Evolutionary conservation across 2,888 invertebrate genomes (phyloP).

Genomic region (Noctua janthina): DNA sequence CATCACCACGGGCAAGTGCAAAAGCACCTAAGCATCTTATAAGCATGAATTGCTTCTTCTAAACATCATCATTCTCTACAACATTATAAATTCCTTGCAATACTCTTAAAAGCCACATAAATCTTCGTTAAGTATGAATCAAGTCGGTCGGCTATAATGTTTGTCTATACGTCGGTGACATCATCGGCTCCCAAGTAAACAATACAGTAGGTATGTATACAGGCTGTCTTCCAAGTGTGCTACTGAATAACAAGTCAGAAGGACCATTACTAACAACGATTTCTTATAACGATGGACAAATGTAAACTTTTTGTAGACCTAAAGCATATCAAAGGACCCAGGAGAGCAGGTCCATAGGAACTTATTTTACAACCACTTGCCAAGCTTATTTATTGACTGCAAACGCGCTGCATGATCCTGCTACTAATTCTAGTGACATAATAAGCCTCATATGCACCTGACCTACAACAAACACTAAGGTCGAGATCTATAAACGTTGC

Average conservation of each 20-base stretch:
- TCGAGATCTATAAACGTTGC: not conserved
- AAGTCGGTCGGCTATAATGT: constrained; percentile 34
- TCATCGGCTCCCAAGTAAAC: constrained; percentile 70
- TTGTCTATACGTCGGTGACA: constrained; percentile 62
- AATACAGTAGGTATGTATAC: constrained; percentile 50
- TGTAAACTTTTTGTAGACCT: too few relatives aligned
- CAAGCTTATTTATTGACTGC: not conserved
- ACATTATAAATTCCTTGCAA: constrained; percentile 23
- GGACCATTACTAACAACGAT: not conserved
- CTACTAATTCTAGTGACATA: not conserved
- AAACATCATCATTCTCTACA: not conserved
- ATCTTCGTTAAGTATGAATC: constrained; percentile 46
- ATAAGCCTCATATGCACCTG: not conserved
- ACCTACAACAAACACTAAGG: not conserved
- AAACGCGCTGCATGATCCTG: too few relatives aligned
- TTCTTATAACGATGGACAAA: not conserved
- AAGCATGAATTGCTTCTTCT: too few relatives aligned
- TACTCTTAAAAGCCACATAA: constrained; percentile 36
- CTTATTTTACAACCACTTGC: too few relatives aligned
- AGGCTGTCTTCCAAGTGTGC: constrained; percentile 5
- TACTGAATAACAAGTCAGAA: constrained; percentile 12
- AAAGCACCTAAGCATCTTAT: not conserved
- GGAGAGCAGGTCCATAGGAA: not conserved
- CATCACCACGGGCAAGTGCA: not conserved
- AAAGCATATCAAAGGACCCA: not conserved